A percentile compares a stretch with the other conserved stretches of the same genome.
These are phyloP conservation scores for cat (Felis catus) DNA, from an alignment of 2,113 vertebrate genomes.

Conservation along the genomic window DNA sequence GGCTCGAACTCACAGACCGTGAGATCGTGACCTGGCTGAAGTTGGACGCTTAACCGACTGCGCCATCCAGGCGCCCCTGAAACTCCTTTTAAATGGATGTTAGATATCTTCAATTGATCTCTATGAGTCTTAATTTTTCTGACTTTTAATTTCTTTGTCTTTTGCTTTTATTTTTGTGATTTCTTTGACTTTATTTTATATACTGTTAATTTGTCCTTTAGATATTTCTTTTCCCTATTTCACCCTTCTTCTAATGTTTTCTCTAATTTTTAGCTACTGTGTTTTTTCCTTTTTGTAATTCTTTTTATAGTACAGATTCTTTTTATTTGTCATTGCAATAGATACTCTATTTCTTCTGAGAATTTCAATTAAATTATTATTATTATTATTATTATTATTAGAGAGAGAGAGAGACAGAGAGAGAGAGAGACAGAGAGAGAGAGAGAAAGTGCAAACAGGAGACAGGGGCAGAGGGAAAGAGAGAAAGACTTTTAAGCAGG, in stretches of 20 bases:
- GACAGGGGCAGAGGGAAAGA: too few relatives aligned
- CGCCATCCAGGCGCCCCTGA: too few relatives aligned
- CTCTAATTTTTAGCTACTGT: background rate
- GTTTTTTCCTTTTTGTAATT: background rate
- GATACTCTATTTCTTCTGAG: background rate
- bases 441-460: too few relatives aligned
- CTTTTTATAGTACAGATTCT: background rate
- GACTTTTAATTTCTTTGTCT: background rate
- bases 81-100: background rate
- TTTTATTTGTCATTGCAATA: background rate
- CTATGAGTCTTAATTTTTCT: background rate
- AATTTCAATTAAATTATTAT: background rate
- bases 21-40: too few relatives aligned
- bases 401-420: too few relatives aligned
- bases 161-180: background rate
- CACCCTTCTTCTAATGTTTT: background rate
- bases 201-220: background rate
- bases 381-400: too few relatives aligned
- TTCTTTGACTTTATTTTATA: background rate
- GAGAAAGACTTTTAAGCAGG: too few relatives aligned
- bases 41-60: too few relatives aligned
- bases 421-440: too few relatives aligned
- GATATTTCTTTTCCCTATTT: background rate
- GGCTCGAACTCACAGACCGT: too few relatives aligned
- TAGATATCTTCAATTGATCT: background rate